These are phyloP conservation scores for Serranus cabrilla DNA, from an alignment of 2,797 vertebrate species.

Conservation along the genomic window DNA sequence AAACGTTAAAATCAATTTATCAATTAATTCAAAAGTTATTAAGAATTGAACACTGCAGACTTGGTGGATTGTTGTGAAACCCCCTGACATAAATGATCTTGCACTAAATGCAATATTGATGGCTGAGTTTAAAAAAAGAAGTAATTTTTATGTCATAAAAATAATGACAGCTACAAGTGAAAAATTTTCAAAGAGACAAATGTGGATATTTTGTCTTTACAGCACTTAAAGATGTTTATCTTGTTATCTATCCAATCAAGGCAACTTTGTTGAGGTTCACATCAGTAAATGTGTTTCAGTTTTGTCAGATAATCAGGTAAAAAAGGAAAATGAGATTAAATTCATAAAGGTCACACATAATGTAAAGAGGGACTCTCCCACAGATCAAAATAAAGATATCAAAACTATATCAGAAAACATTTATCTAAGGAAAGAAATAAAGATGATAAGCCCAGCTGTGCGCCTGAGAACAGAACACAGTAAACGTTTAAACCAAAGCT, in stretches of 20 bases:
- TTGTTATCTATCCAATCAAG: slow-evolving; percentile 13
- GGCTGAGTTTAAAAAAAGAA: not conserved
- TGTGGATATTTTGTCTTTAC: too few species aligned
- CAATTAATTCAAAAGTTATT: not conserved
- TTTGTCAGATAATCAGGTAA: slow-evolving; percentile 24
- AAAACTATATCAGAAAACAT: not conserved
- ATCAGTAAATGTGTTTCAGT: slow-evolving; percentile 22
- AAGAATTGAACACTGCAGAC: not conserved
- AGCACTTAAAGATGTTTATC: not conserved
- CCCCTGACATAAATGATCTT: not conserved
- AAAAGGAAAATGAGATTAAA: slow-evolving; percentile 4
- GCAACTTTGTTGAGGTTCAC: slow-evolving; percentile 25
- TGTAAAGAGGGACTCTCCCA: not conserved
- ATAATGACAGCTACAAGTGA: too few species aligned
- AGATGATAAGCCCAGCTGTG: not conserved
- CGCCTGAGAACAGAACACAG: not conserved
- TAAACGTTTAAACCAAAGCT: not conserved
- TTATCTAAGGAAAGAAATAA: not conserved
- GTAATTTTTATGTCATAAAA: too few species aligned
- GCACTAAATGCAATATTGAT: not conserved
- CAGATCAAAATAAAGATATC: not conserved
- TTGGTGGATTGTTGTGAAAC: not conserved
- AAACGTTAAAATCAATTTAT: not conserved
- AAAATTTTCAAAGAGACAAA: too few species aligned
- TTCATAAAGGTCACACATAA: not conserved